Conservation (phyloP, 2,797 vertebrate species). For the Anguilla megastoma region DNA sequence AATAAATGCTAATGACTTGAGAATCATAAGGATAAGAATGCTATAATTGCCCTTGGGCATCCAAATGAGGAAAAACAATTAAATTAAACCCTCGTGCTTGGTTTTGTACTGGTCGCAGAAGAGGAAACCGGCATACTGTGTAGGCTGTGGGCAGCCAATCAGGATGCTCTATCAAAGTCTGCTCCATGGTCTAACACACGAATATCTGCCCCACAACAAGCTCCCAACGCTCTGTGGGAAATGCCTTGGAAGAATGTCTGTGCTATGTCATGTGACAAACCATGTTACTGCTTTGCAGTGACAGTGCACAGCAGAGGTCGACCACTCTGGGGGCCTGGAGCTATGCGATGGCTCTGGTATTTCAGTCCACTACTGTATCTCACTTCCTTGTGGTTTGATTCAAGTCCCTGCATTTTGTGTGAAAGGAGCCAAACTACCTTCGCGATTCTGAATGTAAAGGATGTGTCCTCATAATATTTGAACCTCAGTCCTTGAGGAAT, state of each 20-base stretch:
- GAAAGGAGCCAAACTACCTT: background rate
- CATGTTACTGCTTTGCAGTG: slow-evolving; percentile 64
- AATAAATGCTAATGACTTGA: slow-evolving; percentile 4
- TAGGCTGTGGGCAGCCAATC: slow-evolving; percentile 11
- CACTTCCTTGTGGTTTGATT: background rate
- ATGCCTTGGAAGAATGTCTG: slow-evolving; percentile 10
- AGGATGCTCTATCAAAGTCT: background rate
- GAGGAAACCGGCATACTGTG: background rate
- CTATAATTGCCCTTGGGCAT: background rate
- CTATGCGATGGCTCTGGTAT: slow-evolving; percentile 49
- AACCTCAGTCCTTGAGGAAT: background rate
- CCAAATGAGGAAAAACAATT: slow-evolving; percentile 25
- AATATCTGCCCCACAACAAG: slow-evolving; percentile 33
- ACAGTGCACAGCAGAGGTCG: slow-evolving; percentile 64
- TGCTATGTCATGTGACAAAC: slow-evolving; percentile 76
- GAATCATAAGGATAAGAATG: slow-evolving; percentile 25
- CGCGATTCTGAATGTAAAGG: background rate
- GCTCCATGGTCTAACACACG: background rate
- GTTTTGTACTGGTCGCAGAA: background rate
- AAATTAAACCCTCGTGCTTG: slow-evolving; percentile 20
- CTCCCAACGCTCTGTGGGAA: slow-evolving; percentile 16
- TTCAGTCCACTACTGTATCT: slow-evolving; percentile 14
- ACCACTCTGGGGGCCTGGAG: slow-evolving; percentile 68
- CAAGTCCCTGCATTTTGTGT: background rate
- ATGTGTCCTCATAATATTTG: background rate